Evolutionary conservation across 2,113 vertebrate species (phyloP), one percentile per base, ranked within the genome.

Genomic region (Meleagris gallopavo): DNA sequence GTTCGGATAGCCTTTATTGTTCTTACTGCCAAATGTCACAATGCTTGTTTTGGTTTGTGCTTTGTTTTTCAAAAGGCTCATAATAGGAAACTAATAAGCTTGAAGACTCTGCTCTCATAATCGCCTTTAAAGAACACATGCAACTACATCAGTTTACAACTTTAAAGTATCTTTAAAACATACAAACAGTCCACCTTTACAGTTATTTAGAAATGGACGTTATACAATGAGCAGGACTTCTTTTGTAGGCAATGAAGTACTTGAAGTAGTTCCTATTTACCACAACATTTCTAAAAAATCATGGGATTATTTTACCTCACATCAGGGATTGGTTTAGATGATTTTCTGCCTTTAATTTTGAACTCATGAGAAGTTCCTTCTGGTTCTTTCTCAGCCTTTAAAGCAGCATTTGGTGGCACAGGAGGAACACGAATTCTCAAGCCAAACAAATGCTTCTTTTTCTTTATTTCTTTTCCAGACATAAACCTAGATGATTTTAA

Each of bases 401-500:
- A 98, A 76, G 99, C 98, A 62, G 98, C 98, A 97, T 98, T 99
- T 66, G 98, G 98, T 89, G 99, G 99, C 91, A 98, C 98, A 45
- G 99, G 99, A 92, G 99, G 99, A 96, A 99, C 99, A 93, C 99
- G 98, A 97, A 99, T 98, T 98, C 99, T 98, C 86, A 99, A 97
- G 46, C 99, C 99, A 98, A 99, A 99, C 97, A 99, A 98, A 97
- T 99, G 99, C 91, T 99, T 99, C 98, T 99, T 99, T 95, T 99
- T 99, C 98, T 99, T 99, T 70, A 99, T 99, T 97, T 99, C 99
- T 92, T 99, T 99, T 83, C 99, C 99, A 86, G 99, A 99, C 99
- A 99, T 99, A 97, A 99, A 99, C 98, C 99, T 99, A 90, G 93
- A 93, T 93, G 52, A 86, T 88, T 87, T 86, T 58, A 95, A 95